Base-by-base conservation (phyloP, 2,797 vertebrate species). In the Scyliorhinus canicula region DNA sequence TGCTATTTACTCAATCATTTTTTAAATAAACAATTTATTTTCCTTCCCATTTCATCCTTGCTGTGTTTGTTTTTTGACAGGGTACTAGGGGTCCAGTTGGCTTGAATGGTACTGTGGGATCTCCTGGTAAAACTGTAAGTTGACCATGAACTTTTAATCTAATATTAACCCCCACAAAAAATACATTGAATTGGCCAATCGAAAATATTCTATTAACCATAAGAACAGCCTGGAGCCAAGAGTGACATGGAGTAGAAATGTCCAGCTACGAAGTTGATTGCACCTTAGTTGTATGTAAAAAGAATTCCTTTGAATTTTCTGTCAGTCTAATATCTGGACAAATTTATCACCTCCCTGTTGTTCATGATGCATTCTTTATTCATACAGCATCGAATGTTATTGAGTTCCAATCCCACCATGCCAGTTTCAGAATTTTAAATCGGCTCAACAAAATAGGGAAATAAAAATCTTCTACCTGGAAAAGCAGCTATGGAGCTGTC, bases 121-220 rank as follows among this genome's bases (percentile, higher is more conserved):
- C 98, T 96, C 97, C 98, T 95, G 99, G 99, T 55, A 99, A 98
- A 98, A 95, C 96, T 95, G 99, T 99, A 97, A 98, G 98, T 97
- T 95, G 3, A 77, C 91, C 77, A 12, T 95, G 71, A 40, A 67
- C 74, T 9, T 95, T 2, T 47, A 21, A 74, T n/a, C 11, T 82
- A 19, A 82, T 8, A 5, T 65, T 40, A 65, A 21, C 63, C 7
- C 31, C 69, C 40, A 3, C 40, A 7, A 44, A 79, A 79, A 79
- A 47, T 79, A 24, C 74, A 24, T 12, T 44, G 4, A 6, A 44
- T 21, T 24, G 16, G 19, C 40, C 40, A 44, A 4, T 44, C 16
- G 47, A 82, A 82, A 82, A 24, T 47, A 26, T 47, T 2, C 79
- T 47, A 47, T 47, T 47, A 47, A 47, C 31, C 79, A 47, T 47